phyloP scores from a whole-genome alignment of 2,113 vertebrate genomes.

The Sigmodon hispidus region DNA sequence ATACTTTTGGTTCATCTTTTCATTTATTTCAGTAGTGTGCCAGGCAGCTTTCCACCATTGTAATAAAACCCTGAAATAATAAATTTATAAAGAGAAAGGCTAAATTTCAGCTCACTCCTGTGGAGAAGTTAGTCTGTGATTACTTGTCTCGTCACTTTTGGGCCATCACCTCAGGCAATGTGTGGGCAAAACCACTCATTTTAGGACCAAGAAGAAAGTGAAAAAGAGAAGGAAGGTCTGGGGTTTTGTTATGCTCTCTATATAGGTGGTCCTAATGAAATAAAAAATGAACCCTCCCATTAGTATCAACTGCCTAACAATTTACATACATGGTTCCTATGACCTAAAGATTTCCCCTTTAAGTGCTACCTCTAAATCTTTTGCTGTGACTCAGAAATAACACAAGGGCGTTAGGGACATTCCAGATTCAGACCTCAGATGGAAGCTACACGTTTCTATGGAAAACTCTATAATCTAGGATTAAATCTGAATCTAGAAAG shows the following conservation, averaged over 20 bases:
- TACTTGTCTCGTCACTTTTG: background rate
- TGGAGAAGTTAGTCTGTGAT: background rate
- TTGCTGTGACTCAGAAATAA: background rate
- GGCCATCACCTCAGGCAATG: background rate
- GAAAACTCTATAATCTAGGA: background rate
- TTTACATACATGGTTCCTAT: background rate
- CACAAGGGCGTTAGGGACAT: too few species aligned
- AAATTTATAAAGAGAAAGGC: background rate
- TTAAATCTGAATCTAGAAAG: background rate
- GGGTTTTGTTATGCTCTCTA: background rate
- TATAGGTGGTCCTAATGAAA: background rate
- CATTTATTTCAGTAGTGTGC: background rate
- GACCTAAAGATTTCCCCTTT: background rate
- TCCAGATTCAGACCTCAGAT: background rate
- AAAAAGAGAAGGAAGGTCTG: background rate
- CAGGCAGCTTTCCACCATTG: background rate
- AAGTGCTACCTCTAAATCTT: too few species aligned
- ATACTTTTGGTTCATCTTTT: background rate
- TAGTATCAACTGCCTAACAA: too few species aligned
- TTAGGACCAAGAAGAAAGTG: background rate
- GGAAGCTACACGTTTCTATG: background rate
- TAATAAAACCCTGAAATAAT: background rate
- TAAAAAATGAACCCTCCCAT: background rate
- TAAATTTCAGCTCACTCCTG: background rate
- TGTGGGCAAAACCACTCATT: background rate